Percentiles rank a stretch among this genome's conserved stretches.
These are phyloP conservation scores for Meliscaeva auricollis DNA, from an alignment of 2,888 invertebrate genomes.

Conservation along the genomic window DNA sequence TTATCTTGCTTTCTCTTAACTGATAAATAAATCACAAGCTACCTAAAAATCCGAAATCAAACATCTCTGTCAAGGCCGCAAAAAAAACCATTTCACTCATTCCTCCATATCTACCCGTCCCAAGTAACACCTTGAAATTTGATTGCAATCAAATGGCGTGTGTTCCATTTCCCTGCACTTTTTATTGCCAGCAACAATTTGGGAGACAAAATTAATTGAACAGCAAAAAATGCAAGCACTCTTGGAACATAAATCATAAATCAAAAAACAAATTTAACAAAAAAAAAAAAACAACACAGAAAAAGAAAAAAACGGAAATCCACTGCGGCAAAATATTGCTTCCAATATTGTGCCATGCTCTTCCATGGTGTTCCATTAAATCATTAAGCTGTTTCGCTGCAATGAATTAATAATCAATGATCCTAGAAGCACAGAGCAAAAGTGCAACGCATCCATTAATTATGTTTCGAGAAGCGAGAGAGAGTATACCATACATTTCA, in stretches of 20 bases:
- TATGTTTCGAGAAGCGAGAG: slow-evolving; percentile 28
- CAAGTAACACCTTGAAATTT: slow-evolving; percentile 16
- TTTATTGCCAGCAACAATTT: slow-evolving; percentile 36
- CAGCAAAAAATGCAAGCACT: slow-evolving; percentile 44
- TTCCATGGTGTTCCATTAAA: slow-evolving; percentile 55
- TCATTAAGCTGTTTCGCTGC: slow-evolving; percentile 68
- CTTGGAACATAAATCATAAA: slow-evolving; percentile 48
- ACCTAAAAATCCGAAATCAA: background rate
- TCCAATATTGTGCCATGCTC: slow-evolving; percentile 25
- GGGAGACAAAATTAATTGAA: slow-evolving; percentile 50
- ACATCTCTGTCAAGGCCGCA: background rate
- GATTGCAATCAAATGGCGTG: slow-evolving; percentile 45
- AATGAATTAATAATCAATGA: slow-evolving; percentile 73
- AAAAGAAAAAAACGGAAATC: slow-evolving; percentile 17
- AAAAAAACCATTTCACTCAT: background rate
- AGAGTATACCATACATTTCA: background rate
- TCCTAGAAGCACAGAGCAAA: slow-evolving; percentile 49
- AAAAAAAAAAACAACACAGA: background rate
- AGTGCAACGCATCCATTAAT: slow-evolving; percentile 68
- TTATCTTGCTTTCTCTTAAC: background rate
- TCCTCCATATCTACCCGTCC: background rate
- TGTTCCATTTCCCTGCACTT: background rate
- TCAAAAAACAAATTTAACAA: slow-evolving; percentile 21
- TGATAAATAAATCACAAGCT: background rate
- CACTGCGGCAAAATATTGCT: slow-evolving; percentile 39